A percentile compares a stretch with the other conserved stretches of the same genome.
Conservation (phyloP, 2,888 invertebrate genomes). For the Philhelius pedissequus region DNA sequence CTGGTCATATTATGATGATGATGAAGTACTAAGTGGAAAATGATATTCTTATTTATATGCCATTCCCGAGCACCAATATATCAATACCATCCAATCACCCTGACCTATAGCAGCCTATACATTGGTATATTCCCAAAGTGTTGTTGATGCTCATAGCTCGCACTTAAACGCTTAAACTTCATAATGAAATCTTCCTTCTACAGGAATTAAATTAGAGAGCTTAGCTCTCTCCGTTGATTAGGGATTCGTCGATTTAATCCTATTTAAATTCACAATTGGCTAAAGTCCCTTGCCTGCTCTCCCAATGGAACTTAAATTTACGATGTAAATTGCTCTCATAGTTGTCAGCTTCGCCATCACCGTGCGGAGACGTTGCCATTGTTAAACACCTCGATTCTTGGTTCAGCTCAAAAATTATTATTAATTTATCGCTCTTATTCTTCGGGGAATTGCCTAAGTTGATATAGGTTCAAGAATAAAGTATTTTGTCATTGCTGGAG, state of each 20-base stretch:
- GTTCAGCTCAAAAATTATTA: constrained; percentile 48
- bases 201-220: constrained; percentile 19
- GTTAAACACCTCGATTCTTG: constrained; percentile 15
- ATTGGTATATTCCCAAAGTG: neutral
- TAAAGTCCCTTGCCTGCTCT: constrained; percentile 15
- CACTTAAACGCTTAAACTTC: constrained; percentile 8
- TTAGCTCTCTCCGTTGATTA: neutral
- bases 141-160: neutral
- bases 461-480: neutral
- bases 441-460: neutral
- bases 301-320: constrained; percentile 49
- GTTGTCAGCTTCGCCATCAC: neutral
- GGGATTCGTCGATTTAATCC: constrained; percentile 34
- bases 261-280: constrained; percentile 51
- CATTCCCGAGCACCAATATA: neutral
- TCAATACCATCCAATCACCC: neutral
- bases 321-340: constrained; percentile 40
- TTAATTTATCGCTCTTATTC: constrained; percentile 46
- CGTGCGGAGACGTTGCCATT: neutral
- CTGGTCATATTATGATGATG: constrained; percentile 6
- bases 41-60: neutral
- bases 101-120: constrained; percentile 7
- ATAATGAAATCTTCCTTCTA: constrained; percentile 3
- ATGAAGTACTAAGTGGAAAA: neutral
- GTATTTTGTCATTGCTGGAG: neutral